Evolutionary conservation across 64 coral and sea anemone species (phyloP), one percentile per base, ranked within the genome.

Genomic region (Actinia tenebrosa): DNA sequence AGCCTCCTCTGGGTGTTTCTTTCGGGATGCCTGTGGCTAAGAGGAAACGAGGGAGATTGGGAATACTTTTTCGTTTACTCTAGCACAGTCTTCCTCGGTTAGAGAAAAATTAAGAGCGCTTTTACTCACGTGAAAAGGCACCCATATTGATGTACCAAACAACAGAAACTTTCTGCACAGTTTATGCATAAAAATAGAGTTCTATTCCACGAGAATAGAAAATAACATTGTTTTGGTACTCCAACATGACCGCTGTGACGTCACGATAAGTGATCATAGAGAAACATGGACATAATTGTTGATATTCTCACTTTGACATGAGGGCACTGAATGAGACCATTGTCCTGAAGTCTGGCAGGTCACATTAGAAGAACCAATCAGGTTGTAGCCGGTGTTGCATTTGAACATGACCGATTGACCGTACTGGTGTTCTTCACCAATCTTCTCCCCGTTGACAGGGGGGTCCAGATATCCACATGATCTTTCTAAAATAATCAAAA

Each of bases 391-490:
- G 1, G 44, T 53, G 42, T 94, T 27, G 45, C 92, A 94, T 20
- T 69, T 16, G 16, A 90, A 94, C 11, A 6, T 42, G 5, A 94
- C 86, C 7, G 66, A 26, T 14, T 87, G 56, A 19, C 92, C 92
- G 80, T 94, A 94, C 26, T 87, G 27, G 43, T 91, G 89, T 2
- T 20, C 25, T 23, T 62, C 14, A 8, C 88, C 89, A 25, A 87
- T 86, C 68, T 94, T 94, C 8, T 78, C 58, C 19, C 92, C 92
- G 66, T 94, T 87, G 20, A 60, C 62, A 78, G 92, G 92, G 0
- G 61, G 42, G 43, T 87, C 92, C 23, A 87, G 92, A 69, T 94
- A 86, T 16, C 92, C 92, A 68, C 92, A 94, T 3, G 92, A 94
- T 19, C 89, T 88, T 66, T 86, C 92, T 94, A 61, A 23, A 26